Evolutionary conservation across 2,113 vertebrate genomes (phyloP).

Genomic region (Cebidichthys violaceus): DNA sequence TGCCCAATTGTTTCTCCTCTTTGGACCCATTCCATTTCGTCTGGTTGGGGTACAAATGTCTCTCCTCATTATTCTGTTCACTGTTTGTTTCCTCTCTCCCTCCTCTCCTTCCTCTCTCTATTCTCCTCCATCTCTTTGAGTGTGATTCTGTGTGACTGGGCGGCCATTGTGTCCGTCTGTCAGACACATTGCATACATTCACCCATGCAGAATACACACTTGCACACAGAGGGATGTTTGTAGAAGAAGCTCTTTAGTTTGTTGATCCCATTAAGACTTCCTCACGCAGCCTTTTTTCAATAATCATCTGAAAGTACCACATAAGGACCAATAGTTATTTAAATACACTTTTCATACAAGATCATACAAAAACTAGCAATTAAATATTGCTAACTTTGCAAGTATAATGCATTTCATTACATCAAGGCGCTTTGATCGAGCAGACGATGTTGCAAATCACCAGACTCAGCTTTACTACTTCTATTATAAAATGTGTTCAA

Average conservation of each 20-base stretch:
- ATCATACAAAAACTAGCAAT: not conserved
- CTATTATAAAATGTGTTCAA: not conserved
- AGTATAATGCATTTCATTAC: not conserved
- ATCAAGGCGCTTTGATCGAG: not conserved
- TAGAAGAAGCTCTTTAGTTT: constrained; percentile 32
- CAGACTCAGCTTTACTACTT: not conserved
- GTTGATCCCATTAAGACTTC: constrained; percentile 32
- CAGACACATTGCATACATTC: constrained; percentile 71
- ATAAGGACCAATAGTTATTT: not conserved
- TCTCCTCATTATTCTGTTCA: constrained; percentile 46
- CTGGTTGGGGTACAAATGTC: constrained; percentile 8
- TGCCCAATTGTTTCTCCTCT: not conserved
- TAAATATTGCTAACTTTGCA: not conserved
- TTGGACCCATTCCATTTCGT: not conserved
- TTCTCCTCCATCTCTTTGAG: constrained; percentile 70
- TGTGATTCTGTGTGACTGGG: constrained; percentile 67
- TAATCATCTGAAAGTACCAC: not conserved
- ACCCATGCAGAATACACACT: constrained; percentile 76
- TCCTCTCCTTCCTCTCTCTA: constrained; percentile 38
- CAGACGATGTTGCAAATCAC: not conserved
- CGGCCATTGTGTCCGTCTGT: constrained; percentile 65
- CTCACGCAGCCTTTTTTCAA: not conserved
- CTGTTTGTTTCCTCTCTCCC: constrained; percentile 9
- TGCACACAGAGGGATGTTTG: constrained; percentile 55
- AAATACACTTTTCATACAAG: not conserved